These are phyloP conservation scores for Aurelia aurita DNA, from an alignment of 30 jellyfish, hydroid and myxozoan genomes.

Conservation along the genomic window DNA sequence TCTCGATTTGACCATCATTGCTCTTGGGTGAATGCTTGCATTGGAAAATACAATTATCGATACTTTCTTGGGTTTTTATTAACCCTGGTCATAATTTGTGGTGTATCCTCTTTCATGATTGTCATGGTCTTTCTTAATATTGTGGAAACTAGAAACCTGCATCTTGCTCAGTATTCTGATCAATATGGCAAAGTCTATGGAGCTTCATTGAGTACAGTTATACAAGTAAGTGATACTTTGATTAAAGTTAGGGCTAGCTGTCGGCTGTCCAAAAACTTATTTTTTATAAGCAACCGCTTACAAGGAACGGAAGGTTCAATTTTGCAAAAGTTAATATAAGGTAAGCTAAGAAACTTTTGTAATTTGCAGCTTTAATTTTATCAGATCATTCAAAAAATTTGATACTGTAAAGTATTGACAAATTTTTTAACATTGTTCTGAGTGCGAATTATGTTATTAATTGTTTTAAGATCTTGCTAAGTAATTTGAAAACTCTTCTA, in stretches of 20 bases:
- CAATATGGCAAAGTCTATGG: constrained; percentile 59
- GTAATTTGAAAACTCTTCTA: too few species aligned
- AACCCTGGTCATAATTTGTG: constrained; percentile 77
- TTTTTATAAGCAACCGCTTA: too few species aligned
- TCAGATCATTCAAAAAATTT: too few species aligned
- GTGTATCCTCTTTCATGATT: constrained; percentile 72
- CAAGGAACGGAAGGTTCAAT: too few species aligned
- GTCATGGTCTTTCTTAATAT: constrained; percentile 83
- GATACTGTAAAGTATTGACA: too few species aligned
- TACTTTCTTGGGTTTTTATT: constrained; percentile 74
- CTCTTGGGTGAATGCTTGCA: constrained; percentile 89
- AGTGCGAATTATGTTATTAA: too few species aligned
- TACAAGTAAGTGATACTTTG: constrained; percentile 58
- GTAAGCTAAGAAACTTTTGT: too few species aligned
- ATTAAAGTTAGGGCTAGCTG: background rate
- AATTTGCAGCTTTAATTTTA: too few species aligned
- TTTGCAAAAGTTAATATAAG: too few species aligned
- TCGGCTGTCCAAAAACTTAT: background rate
- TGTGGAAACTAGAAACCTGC: constrained; percentile 50
- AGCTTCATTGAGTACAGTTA: constrained; percentile 64
- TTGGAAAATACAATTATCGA: constrained; percentile 76
- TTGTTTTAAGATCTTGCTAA: too few species aligned
- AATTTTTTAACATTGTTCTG: too few species aligned
- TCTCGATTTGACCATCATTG: constrained; percentile 97
- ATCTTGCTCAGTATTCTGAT: constrained; percentile 72